phyloP scores from a whole-genome alignment of 2,113 vertebrate species.

The Callipepla californica region DNA sequence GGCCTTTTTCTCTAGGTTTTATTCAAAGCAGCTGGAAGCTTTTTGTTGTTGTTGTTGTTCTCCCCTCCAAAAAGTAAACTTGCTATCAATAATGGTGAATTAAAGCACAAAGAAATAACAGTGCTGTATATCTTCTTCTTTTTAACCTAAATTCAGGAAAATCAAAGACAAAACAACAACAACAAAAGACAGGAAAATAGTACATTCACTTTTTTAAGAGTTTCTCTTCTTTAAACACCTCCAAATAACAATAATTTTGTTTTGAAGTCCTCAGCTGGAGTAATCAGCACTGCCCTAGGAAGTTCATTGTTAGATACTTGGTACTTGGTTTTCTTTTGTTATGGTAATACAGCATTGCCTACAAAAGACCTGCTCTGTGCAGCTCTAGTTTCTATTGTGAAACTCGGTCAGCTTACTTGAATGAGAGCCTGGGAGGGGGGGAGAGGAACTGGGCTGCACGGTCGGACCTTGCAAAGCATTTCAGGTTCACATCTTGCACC shows the following conservation, averaged over 20 bases:
- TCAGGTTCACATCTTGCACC: background rate
- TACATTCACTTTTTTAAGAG: slow-evolving; percentile 44
- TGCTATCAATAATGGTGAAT: slow-evolving; percentile 9
- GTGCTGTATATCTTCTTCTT: background rate
- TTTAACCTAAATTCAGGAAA: slow-evolving; percentile 22
- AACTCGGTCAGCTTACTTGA: background rate
- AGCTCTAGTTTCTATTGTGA: background rate
- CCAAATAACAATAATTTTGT: slow-evolving; percentile 40
- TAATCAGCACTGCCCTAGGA: slow-evolving; percentile 23
- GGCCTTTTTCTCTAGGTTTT: background rate
- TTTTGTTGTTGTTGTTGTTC: background rate
- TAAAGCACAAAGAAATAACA: slow-evolving; percentile 19
- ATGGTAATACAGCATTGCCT: slow-evolving; percentile 34
- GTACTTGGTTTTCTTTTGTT: slow-evolving; percentile 35
- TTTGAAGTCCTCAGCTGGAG: slow-evolving; percentile 46
- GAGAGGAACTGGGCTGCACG: background rate
- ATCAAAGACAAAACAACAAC: background rate
- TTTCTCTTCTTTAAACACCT: background rate
- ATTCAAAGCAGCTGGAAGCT: background rate
- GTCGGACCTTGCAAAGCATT: background rate
- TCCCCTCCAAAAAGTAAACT: background rate
- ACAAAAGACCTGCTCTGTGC: background rate
- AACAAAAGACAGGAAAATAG: slow-evolving; percentile 31
- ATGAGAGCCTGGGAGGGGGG: background rate
- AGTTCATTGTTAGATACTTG: slow-evolving; percentile 35